Evolutionary conservation across 1,140 invertebrate species (phyloP).

Genomic region (Chrysoperla carnea): DNA sequence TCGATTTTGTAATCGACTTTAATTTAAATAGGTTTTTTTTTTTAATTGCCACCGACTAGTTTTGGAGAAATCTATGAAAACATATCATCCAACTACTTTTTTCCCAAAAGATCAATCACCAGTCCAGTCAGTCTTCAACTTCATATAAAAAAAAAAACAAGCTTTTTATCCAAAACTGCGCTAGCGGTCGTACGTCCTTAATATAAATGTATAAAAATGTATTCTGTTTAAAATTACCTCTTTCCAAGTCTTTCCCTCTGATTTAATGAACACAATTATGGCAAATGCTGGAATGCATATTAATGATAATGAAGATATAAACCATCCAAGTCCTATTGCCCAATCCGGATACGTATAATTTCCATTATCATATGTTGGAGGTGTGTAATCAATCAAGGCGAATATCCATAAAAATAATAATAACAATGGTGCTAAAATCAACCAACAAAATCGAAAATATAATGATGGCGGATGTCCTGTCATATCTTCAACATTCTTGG

Average conservation of each 20-base stretch:
- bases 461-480: slow-evolving; percentile 57
- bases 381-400: slow-evolving; percentile 69
- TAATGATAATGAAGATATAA: slow-evolving; percentile 61
- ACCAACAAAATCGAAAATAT: slow-evolving; percentile 76
- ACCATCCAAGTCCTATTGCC: slow-evolving; percentile 77
- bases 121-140: too few relatives aligned
- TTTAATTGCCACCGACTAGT: too few relatives aligned
- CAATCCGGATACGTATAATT: slow-evolving; percentile 64
- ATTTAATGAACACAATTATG: slow-evolving; percentile 45
- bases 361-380: slow-evolving; percentile 60
- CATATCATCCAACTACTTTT: too few relatives aligned
- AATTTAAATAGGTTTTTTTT: too few relatives aligned
- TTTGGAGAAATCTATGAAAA: too few relatives aligned
- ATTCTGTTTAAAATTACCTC: slow-evolving; percentile 34
- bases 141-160: too few relatives aligned
- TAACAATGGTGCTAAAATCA: slow-evolving; percentile 57
- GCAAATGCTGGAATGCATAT: slow-evolving; percentile 74
- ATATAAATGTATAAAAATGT: not conserved
- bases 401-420: slow-evolving; percentile 78
- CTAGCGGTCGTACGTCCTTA: too few relatives aligned
- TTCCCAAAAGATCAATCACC: too few relatives aligned
- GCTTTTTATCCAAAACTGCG: not conserved
- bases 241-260: slow-evolving; percentile 47
- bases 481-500: slow-evolving; percentile 74
- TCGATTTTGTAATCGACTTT: too few relatives aligned